Evolutionary conservation across 1,140 invertebrate species (phyloP).

Genomic region (Bombus ignitus): DNA sequence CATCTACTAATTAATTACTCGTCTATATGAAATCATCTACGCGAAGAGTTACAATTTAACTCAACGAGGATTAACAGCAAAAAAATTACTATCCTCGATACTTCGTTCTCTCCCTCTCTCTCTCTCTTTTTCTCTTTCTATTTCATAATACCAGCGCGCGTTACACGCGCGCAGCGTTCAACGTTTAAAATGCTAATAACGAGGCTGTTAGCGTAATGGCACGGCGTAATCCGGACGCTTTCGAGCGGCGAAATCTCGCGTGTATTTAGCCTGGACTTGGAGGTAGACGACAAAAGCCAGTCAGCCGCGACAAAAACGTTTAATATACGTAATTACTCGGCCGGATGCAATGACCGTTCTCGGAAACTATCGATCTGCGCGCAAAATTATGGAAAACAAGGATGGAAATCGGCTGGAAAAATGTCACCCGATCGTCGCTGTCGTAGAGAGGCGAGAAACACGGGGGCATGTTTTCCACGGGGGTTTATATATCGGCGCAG

Average conservation of each 20-base stretch:
- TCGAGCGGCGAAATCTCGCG: background rate
- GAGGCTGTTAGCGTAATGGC: conserved; percentile 21
- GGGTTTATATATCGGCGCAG: conserved; percentile 7
- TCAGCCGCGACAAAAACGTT: conserved; percentile 1
- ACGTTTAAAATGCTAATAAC: conserved; percentile 28
- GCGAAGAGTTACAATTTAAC: background rate
- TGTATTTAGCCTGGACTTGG: conserved; percentile 7
- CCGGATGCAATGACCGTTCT: background rate
- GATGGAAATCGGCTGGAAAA: background rate
- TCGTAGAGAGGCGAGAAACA: background rate
- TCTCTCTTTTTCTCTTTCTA: background rate
- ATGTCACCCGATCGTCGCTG: background rate
- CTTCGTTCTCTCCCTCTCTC: background rate
- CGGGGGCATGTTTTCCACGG: background rate
- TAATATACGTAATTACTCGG: conserved; percentile 4
- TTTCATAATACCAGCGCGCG: no score
- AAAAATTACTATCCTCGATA: background rate
- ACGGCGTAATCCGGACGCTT: conserved; percentile 10
- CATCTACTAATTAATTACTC: background rate
- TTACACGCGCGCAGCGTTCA: background rate
- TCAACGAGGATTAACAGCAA: background rate
- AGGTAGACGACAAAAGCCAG: background rate
- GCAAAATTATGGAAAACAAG: background rate
- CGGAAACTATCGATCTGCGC: background rate
- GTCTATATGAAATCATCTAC: no score